A percentile compares a stretch with the other conserved stretches of the same genome.
These are phyloP conservation scores for Gnathonemus echidnorhynchus DNA, from an alignment of 2,113 vertebrate genomes.

Conservation along the genomic window DNA sequence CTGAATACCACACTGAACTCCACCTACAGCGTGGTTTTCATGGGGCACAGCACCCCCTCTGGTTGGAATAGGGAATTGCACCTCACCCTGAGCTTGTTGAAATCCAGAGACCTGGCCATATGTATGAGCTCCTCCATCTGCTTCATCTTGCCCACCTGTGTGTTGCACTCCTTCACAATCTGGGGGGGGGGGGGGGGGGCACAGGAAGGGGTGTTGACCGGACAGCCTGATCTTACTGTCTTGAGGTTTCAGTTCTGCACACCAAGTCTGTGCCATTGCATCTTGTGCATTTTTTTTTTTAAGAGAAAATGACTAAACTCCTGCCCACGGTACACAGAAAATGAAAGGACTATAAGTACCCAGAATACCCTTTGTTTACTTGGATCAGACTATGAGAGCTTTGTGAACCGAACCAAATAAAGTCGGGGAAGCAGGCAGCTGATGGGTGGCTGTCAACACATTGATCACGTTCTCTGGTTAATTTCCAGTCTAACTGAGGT, in stretches of 20 bases:
- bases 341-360: not conserved
- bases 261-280: not conserved
- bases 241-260: not conserved
- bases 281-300: not conserved
- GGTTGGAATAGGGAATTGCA: not conserved
- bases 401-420: not conserved
- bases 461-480: not conserved
- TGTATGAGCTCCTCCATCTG: constrained; percentile 68
- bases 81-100: constrained; percentile 66
- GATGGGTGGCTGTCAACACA: not conserved
- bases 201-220: not conserved
- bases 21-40: not conserved
- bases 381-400: not conserved
- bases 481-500: not conserved
- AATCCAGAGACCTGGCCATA: constrained; percentile 59
- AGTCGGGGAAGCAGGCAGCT: not conserved
- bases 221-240: not conserved
- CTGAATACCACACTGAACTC: not conserved
- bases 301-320: not conserved
- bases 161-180: constrained; percentile 66
- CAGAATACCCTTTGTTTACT: not conserved
- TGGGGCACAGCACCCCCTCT: not conserved
- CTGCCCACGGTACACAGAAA: not conserved
- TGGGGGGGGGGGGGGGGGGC: constrained; percentile 30
- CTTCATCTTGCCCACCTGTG: constrained; percentile 67